A percentile compares a stretch with the other conserved stretches of the same genome.
Evolutionary conservation across 2,888 invertebrate species (phyloP).

Genomic region (Trichogramma dendrolimi): DNA sequence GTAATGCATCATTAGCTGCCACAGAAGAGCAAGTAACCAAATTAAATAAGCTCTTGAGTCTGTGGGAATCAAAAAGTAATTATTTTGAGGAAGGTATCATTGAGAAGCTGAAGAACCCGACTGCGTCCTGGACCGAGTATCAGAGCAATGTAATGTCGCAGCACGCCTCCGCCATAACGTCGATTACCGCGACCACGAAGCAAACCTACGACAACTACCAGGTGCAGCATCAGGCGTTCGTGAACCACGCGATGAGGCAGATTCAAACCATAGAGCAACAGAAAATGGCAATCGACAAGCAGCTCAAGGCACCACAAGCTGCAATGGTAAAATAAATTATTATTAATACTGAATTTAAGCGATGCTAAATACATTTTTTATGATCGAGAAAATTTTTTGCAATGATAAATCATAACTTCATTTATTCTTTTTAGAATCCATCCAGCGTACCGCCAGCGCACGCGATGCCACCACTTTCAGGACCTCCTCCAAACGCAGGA

Average conservation of each 20-base stretch:
- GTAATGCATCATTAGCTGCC: conserved; percentile 78
- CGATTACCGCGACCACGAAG: conserved; percentile 76
- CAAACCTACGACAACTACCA: conserved; percentile 82
- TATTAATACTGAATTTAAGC: not conserved
- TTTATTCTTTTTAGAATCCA: conserved; percentile 32
- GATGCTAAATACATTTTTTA: not conserved
- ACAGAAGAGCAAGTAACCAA: conserved; percentile 86
- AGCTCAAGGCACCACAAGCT: conserved; percentile 53
- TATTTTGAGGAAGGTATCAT: conserved; percentile 79
- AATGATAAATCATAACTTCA: not conserved
- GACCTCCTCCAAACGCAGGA: not conserved
- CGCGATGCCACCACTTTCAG: conserved; percentile 35
- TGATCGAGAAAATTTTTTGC: not conserved
- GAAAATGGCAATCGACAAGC: conserved; percentile 63
- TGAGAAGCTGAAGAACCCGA: conserved; percentile 82
- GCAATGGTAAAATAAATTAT: conserved; percentile 47
- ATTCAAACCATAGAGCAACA: conserved; percentile 81
- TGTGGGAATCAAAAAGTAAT: conserved; percentile 96
- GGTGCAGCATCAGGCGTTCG: conserved; percentile 93
- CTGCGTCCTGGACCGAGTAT: conserved; percentile 82
- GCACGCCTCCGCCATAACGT: conserved; percentile 72
- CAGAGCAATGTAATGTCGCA: conserved; percentile 79
- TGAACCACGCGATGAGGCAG: conserved; percentile 84
- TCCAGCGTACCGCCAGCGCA: conserved; percentile 43
- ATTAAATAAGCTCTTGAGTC: conserved; percentile 84